A percentile compares a stretch with the other conserved stretches of the same genome.
Evolutionary conservation across 2,888 invertebrate genomes (phyloP).

Genomic region (Myopa testacea): DNA sequence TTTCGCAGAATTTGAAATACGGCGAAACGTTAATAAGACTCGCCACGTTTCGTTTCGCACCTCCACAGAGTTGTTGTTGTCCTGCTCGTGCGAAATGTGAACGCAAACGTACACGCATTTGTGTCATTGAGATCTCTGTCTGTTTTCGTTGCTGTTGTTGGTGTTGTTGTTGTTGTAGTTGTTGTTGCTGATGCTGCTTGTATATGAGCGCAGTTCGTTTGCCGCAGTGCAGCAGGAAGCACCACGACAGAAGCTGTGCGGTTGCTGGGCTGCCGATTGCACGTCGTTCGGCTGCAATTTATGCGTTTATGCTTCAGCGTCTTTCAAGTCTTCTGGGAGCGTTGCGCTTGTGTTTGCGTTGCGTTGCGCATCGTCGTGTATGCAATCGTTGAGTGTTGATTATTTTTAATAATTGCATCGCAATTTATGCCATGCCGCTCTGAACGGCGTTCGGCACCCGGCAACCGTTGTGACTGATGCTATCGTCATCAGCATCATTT

Average conservation of each 20-base stretch:
- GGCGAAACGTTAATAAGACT: not conserved
- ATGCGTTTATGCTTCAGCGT: constrained; percentile 28
- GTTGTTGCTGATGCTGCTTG: not conserved
- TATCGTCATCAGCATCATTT: constrained; percentile 8
- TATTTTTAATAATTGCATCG: constrained; percentile 8
- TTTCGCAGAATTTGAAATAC: not conserved
- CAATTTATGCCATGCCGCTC: constrained; percentile 8
- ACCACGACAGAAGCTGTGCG: not conserved
- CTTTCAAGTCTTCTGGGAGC: constrained; percentile 11
- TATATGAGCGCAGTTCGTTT: not conserved
- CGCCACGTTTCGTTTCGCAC: not conserved
- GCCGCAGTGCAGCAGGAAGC: not conserved
- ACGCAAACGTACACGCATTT: not conserved
- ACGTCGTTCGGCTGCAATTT: constrained; percentile 36
- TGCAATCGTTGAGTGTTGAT: not conserved
- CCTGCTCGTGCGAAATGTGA: not conserved
- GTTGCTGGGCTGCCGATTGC: constrained; percentile 12
- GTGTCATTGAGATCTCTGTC: not conserved
- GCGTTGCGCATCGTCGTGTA: not conserved
- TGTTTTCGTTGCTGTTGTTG: not conserved
- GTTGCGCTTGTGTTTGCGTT: not conserved
- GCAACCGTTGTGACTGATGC: constrained; percentile 52
- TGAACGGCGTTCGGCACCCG: not conserved
- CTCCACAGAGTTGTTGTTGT: not conserved
- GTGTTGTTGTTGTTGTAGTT: not conserved